Evolutionary conservation across 2,888 invertebrate species (phyloP), one percentile per base, ranked within the genome.

Genomic region (Volucella inflata): DNA sequence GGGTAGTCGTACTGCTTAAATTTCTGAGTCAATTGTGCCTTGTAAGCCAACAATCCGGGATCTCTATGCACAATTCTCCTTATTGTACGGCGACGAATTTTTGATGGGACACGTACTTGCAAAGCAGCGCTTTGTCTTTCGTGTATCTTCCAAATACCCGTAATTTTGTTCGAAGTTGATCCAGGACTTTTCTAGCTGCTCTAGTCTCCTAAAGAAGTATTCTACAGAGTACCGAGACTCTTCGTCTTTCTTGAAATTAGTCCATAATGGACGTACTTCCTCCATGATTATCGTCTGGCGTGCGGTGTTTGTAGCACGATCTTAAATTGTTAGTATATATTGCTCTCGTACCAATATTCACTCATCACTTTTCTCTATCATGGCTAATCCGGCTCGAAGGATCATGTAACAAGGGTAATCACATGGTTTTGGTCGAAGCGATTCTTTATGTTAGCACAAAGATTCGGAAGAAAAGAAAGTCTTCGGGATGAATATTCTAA

Each of bases 201-300:
- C 48, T 16, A 36, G 14, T 64, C 64, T 12, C 38, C 3, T 64
- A 64, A 64, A 3, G 12, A 64, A 1, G 9, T 65, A 65, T 36
- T 65, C 51, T 40, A 65, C 40, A 36, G 65, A 65, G 40, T 65
- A 65, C 40, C 50, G 65, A 0, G 40, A 51, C 51, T 65, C 65
- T 65, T 38, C 50, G 38, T n/a, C n/a, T n/a, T n/a, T n/a, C n/a
- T n/a, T n/a, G n/a, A n/a, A n/a, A n/a, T n/a, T n/a, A n/a, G n/a
- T 38, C 50, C 50, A 50, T 65, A 14, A 38, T 65, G 3, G 40
- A 59, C 12, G 38, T 40, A 16, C 40, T 59, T 40, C 59, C 14
- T 42, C 30, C 11, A n/a, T 3, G n/a, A 57, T 57, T 3, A 14
- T 14, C n/a, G 30, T 1, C n/a, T 57, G 11, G 2, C 8, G 36